Percentiles rank a stretch among this genome's conserved stretches.
phyloP scores from a whole-genome alignment of 2,797 vertebrate genomes.

The Amazona finschi region DNA sequence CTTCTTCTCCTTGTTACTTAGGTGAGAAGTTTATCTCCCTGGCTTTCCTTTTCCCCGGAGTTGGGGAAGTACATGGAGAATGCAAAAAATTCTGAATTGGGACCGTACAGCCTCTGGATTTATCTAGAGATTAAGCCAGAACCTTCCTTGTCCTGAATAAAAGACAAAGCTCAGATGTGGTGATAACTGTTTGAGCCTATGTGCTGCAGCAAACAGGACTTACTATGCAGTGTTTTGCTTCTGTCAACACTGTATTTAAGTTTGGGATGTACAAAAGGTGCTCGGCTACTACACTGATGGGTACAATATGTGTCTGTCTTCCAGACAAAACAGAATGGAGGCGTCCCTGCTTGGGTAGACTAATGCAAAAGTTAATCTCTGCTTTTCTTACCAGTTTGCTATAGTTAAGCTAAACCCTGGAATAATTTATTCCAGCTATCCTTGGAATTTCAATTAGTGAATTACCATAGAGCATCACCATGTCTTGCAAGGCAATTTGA shows the following conservation, averaged over 20 bases:
- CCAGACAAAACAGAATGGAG: not conserved
- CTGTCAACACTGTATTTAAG: not conserved
- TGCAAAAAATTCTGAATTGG: not conserved
- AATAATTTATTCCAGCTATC: not conserved
- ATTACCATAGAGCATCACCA: not conserved
- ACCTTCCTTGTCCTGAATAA: not conserved
- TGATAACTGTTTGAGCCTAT: fast-evolving
- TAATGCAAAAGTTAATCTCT: not conserved
- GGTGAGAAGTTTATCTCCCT: not conserved
- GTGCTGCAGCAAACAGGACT: not conserved
- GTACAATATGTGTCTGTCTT: not conserved
- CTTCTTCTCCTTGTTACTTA: not conserved
- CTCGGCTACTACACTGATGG: not conserved
- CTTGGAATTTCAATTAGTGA: not conserved
- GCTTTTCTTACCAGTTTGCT: not conserved
- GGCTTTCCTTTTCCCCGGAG: not conserved
- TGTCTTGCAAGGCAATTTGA: not conserved
- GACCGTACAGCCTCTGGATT: not conserved
- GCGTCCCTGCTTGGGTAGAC: not conserved
- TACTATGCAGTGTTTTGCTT: not conserved
- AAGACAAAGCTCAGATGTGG: not conserved
- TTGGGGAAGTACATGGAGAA: not conserved
- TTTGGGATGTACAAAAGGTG: not conserved
- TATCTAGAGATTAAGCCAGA: not conserved
- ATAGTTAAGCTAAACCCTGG: not conserved